Percentiles rank a stretch among this genome's conserved stretches.
These are phyloP conservation scores for Holotrichia oblita DNA, from an alignment of 1,140 invertebrate species.

Conservation along the genomic window DNA sequence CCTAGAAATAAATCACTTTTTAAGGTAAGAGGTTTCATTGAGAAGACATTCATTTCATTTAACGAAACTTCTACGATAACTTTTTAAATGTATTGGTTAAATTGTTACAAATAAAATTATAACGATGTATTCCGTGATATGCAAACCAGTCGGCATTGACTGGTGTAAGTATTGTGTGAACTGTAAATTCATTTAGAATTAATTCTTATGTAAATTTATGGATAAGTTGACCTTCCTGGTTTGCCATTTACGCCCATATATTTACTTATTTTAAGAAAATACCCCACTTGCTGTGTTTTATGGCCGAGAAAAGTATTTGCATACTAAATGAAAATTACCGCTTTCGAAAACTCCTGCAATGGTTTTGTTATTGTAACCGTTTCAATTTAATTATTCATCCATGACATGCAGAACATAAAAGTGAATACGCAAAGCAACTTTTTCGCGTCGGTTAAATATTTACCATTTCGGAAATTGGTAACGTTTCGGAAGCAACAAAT, in stretches of 20 bases:
- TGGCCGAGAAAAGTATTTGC: neutral
- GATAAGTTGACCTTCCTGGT: neutral
- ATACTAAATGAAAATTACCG: neutral
- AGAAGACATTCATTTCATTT: neutral
- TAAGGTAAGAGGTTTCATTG: no score
- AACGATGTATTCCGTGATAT: neutral
- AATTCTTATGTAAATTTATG: conserved; percentile 9
- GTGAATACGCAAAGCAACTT: neutral
- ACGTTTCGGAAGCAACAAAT: neutral
- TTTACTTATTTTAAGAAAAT: conserved; percentile 14
- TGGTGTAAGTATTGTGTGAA: neutral
- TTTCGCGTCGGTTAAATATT: neutral
- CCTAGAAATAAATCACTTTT: no score
- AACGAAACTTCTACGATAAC: neutral
- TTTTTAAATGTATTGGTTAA: neutral
- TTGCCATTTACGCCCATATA: neutral
- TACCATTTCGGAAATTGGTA: neutral
- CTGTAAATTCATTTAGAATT: neutral
- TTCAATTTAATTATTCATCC: neutral
- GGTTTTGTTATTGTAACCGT: neutral
- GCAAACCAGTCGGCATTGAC: neutral
- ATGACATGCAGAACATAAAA: neutral
- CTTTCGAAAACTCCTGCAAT: neutral
- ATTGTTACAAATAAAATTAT: neutral
- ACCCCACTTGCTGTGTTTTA: neutral